Conservation (phyloP, 2,797 vertebrate genomes). For the Tragopan temminckii region DNA sequence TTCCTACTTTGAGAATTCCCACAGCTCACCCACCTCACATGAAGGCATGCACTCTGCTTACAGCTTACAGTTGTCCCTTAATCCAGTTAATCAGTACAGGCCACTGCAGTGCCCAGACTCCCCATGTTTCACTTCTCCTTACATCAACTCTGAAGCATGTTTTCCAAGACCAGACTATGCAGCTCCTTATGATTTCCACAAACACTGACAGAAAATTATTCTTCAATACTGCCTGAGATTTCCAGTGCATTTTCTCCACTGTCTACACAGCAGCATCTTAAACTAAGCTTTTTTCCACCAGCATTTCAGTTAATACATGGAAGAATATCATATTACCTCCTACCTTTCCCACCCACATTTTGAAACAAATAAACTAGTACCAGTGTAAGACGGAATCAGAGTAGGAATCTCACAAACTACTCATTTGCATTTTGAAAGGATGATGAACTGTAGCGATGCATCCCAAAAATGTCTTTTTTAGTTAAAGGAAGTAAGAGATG, state of each 20-base stretch:
- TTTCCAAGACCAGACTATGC: background rate
- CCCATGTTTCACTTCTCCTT: background rate
- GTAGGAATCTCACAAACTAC: background rate
- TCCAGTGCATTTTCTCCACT: background rate
- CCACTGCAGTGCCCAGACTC: background rate
- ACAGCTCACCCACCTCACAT: background rate
- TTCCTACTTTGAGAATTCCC: background rate
- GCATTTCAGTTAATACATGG: background rate
- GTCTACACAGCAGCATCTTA: background rate
- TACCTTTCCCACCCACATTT: constrained; percentile 6
- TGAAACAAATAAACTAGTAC: constrained; percentile 19
- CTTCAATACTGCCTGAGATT: background rate
- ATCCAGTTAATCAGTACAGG: background rate
- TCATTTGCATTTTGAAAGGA: background rate
- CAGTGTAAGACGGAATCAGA: background rate
- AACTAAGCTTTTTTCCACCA: background rate
- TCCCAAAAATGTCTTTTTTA: background rate
- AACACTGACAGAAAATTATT: background rate
- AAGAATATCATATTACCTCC: constrained; percentile 9
- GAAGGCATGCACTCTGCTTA: background rate
- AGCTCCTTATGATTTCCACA: background rate
- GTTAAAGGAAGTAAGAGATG: background rate
- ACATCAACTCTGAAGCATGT: background rate
- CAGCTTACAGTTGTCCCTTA: background rate
- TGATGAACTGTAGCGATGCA: background rate